Base-by-base conservation (phyloP, 2,113 vertebrate species). In the Amphilophus citrinellus region DNA sequence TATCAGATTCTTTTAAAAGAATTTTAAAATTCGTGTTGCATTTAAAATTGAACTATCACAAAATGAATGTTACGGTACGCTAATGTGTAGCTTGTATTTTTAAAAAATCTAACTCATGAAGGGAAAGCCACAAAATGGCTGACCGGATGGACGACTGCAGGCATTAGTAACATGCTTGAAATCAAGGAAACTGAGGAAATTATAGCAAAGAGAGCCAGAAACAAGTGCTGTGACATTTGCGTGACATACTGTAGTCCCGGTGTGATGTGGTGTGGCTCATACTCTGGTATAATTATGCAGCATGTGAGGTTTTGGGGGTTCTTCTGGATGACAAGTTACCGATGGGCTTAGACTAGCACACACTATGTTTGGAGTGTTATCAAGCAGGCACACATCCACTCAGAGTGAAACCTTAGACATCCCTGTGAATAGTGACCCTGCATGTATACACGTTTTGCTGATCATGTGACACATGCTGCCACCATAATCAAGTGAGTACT, bases 321-420 rank as follows among this genome's bases (percentile, higher is more conserved):
- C 30, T 62, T 78, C 22, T 76, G 30, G 68, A 13, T 76, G 61
- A 86, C 71, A 87, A 35, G 61, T 66, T 75, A 80, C 59, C 60
- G 63, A 58, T 58, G 83, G 56, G 39, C 83, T 68, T 56, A 77
- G 59, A 82, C 68, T 57, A 56, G 77, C 39, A 61, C 85, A 77
- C 76, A 61, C 42, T 61, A 79, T 90, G 85, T 87, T 75, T 60
- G 62, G 59, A 79, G 79, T 78, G 84, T 62, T 66, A 62, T 77
- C 9, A 61, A 73, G 71, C 61, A 44, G 84, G 83, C 85, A 60
- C 50, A 7, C 20, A 24, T 80, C 83, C 87, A 87, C 73, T 77
- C 82, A 24, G 76, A 83, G 85, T 80, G 88, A 90, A 91, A 93
- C 39, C 18, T 63, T 79, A 94, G 82, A 88, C 63, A 32, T 82